Base-by-base conservation (phyloP, 2,113 vertebrate species). In the Coptodon bakossiorum region DNA sequence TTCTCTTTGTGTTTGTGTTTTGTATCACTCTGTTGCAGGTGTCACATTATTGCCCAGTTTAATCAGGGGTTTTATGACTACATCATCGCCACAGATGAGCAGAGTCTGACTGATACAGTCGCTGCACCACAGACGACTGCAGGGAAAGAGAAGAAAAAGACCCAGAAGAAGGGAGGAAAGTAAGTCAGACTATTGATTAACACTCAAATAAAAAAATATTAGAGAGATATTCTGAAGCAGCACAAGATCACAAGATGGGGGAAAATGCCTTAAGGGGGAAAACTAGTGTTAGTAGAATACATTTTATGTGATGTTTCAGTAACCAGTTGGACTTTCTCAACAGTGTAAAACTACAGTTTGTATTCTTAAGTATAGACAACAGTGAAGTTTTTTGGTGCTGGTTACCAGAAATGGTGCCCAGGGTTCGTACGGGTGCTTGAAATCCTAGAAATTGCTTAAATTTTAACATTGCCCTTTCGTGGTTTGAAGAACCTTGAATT, bases 21-120 rank as follows among this genome's bases (percentile, higher is more conserved):
- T 13, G 16, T 36, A 29, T 19, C 81, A 34, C n/a, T 31, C 10
- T n/a, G 48, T 40, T 16, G 48, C 82, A 99, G 98, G 95, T 97
- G 97, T 90, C 98, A 99, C 90, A 98, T 99, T 94, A 98, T 99
- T 86, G 94, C 95, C 1, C 98, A 99, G 96, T 99, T 98, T 71
- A 99, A 99, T 89, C 97, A 96, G 4, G 98, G 98, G 2, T 96
- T 98, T 87, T 99, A 98, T 0, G 97, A 98, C 79, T 98, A 96
- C 91, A 97, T 99, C 85, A 98, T 99, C 78, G 98, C 98, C 48
- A 97, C 98, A 0, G 98, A 99, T 1, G 97, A 98, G 11, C 96
- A 97, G 73, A 93, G 89, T 3, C 68, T 98, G 36, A 93, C 89
- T 0, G 86, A 94, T 5, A 93, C 96, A 0, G 68, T 85, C 0